phyloP scores from a whole-genome alignment of 2,113 vertebrate genomes.

The Cyrtonyx montezumae region DNA sequence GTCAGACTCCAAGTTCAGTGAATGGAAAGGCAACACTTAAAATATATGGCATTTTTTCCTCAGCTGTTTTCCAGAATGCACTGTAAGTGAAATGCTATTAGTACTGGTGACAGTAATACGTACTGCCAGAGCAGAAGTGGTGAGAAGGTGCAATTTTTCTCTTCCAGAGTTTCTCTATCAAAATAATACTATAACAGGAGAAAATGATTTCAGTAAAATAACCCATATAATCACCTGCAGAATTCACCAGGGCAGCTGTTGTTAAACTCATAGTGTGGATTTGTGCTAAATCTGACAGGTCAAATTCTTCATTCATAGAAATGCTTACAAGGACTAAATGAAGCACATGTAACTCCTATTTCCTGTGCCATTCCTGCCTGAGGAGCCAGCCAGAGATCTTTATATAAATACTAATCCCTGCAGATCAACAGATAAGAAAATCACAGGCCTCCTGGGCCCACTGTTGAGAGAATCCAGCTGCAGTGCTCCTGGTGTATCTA shows the following conservation, averaged over 20 bases:
- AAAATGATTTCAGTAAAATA: not conserved
- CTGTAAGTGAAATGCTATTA: not conserved
- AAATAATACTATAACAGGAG: not conserved
- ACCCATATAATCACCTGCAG: not conserved
- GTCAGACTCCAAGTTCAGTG: conserved; percentile 70
- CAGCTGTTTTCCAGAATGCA: not conserved
- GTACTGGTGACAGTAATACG: not conserved
- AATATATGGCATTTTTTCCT: not conserved
- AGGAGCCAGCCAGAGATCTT: not conserved
- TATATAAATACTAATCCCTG: conserved; percentile 42
- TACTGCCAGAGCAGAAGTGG: not conserved
- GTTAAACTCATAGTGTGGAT: not conserved
- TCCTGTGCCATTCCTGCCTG: not conserved
- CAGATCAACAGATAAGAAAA: not conserved
- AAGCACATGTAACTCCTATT: conserved; percentile 18
- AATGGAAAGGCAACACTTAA: not conserved
- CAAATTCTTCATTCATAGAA: not conserved
- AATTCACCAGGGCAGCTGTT: not conserved
- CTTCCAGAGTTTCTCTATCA: not conserved
- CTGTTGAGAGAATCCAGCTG: not conserved
- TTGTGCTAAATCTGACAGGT: not conserved
- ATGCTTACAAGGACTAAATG: not conserved
- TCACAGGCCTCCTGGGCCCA: not conserved
- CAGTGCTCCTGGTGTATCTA: not conserved
- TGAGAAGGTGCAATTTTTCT: not conserved